Evolutionary conservation across 2,113 vertebrate species (phyloP).

Genomic region (Callaeas wilsoni): DNA sequence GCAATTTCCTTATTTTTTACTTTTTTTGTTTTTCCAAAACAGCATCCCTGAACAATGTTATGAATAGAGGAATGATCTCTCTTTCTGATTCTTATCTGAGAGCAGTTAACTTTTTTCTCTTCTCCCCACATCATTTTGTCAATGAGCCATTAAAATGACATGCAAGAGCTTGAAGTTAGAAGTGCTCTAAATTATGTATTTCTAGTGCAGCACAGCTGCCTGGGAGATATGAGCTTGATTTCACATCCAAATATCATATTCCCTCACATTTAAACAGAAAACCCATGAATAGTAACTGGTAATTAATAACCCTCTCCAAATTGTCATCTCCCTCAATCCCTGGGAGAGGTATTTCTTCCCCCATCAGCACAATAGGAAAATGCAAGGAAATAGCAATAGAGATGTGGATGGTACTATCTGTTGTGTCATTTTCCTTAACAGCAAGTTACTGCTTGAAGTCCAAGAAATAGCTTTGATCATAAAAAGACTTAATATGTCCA

Average conservation of each 20-base stretch:
- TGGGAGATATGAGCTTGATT: slow-evolving; percentile 5
- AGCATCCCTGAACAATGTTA: background rate
- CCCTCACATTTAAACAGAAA: slow-evolving; percentile 36
- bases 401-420: background rate
- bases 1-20: background rate
- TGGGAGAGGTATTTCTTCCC: background rate
- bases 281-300: slow-evolving; percentile 1
- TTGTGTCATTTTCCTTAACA: background rate
- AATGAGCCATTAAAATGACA: slow-evolving; percentile 21
- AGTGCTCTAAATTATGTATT: slow-evolving; percentile 36
- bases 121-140: background rate
- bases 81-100: background rate
- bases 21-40: background rate
- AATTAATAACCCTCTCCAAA: slow-evolving; percentile 19
- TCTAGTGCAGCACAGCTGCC: background rate
- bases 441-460: background rate
- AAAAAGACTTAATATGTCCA: background rate
- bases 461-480: background rate
- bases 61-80: background rate
- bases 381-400: background rate
- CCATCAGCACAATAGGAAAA: background rate
- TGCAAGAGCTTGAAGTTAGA: background rate
- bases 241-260: slow-evolving; percentile 4
- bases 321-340: background rate
- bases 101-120: background rate